Conservation (phyloP, 2,888 invertebrate species). For the Microctonus hyperodae region DNA sequence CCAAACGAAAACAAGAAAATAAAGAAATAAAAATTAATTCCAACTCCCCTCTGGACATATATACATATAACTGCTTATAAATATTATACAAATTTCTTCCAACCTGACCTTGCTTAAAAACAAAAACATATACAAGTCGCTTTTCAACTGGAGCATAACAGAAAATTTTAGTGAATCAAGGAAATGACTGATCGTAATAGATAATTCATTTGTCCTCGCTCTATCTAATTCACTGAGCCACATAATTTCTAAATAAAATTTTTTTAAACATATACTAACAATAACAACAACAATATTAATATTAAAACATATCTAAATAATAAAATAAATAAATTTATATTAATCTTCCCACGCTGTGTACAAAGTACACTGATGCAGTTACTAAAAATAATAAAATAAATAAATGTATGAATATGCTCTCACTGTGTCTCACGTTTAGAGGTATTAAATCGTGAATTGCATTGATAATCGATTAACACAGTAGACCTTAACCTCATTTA, state of each 20-base stretch:
- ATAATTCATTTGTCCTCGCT: neutral
- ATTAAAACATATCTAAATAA: neutral
- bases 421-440: neutral
- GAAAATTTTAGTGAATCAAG: neutral
- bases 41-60: neutral
- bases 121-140: neutral
- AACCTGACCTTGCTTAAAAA: neutral
- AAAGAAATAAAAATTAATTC: neutral
- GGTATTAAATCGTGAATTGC: slow-evolving; percentile 23
- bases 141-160: neutral
- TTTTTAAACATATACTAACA: neutral
- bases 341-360: neutral
- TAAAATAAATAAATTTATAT: neutral
- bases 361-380: neutral
- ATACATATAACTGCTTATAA: neutral
- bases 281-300: neutral
- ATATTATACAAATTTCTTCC: neutral
- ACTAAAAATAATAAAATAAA: neutral
- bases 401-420: neutral
- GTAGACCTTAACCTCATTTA: slow-evolving; percentile 44
- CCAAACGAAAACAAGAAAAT: neutral
- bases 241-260: neutral
- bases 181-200: neutral
- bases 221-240: neutral
- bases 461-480: slow-evolving; percentile 40